Evolutionary conservation across 2,797 vertebrate species (phyloP).

Genomic region (Lerista edwardsae): DNA sequence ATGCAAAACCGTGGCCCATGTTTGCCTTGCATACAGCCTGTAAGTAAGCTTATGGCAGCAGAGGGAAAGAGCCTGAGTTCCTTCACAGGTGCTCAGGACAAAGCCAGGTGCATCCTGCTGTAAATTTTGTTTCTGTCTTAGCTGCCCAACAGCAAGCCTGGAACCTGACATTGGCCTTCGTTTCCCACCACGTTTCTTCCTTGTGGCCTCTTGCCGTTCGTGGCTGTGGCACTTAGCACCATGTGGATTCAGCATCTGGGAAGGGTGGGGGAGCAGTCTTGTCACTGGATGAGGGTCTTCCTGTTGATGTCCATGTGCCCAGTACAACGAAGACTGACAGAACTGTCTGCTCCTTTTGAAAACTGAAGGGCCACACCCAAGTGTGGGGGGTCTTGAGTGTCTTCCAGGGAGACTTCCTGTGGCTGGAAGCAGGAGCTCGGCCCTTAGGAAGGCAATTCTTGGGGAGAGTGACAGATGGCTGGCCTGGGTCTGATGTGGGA

Average conservation of each 20-base stretch:
- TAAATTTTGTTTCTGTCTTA: background rate
- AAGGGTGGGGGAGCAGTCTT: background rate
- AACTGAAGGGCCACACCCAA: background rate
- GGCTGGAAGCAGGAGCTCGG: background rate
- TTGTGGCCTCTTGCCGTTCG: background rate
- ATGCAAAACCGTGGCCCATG: background rate
- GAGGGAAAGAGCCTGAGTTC: background rate
- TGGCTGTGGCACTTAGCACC: no score
- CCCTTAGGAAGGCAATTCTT: no score
- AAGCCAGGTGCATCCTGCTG: no score
- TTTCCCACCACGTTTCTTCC: background rate
- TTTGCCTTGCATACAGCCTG: background rate
- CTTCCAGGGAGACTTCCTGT: background rate
- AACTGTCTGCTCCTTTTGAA: no score
- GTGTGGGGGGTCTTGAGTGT: no score
- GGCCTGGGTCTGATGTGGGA: background rate
- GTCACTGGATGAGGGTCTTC: background rate
- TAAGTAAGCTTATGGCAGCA: background rate
- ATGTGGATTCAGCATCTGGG: background rate
- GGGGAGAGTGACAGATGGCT: no score
- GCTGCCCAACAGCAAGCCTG: background rate
- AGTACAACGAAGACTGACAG: no score
- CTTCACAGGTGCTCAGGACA: background rate
- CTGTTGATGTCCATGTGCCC: background rate
- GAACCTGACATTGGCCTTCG: background rate